Percentiles rank a stretch among this genome's conserved stretches.
phyloP scores from a whole-genome alignment of 2,113 vertebrate species.

The Chlamydotis undulata region DNA sequence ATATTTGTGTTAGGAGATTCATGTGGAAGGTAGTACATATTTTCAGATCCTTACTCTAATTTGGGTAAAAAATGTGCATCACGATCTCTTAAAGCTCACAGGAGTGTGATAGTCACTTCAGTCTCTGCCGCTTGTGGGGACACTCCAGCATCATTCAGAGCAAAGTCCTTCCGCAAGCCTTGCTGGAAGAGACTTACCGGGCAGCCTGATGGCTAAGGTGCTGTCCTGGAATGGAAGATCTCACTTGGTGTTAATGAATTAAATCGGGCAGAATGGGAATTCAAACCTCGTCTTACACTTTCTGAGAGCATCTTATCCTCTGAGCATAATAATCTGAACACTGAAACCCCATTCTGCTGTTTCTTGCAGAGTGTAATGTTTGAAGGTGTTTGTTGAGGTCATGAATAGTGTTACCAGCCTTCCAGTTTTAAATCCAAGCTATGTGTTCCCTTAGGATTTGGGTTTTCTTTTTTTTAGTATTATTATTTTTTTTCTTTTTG shows the following conservation, averaged over 20 bases:
- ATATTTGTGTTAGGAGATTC: not conserved
- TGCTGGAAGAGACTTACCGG: not conserved
- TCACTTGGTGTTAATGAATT: not conserved
- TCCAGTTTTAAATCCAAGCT: not conserved
- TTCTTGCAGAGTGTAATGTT: not conserved
- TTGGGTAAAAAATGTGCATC: not conserved
- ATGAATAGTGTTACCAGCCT: not conserved
- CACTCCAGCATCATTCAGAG: not conserved
- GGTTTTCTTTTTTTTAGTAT: no score
- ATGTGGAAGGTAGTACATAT: not conserved
- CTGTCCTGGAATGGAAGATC: not conserved
- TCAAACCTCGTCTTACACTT: not conserved
- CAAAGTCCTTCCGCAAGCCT: not conserved
- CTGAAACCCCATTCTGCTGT: not conserved
- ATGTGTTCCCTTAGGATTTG: not conserved
- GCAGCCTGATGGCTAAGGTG: not conserved
- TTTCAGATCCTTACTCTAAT: not conserved
- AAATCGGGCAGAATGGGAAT: not conserved
- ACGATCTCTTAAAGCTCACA: not conserved
- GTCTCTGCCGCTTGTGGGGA: not conserved
- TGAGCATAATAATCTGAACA: not conserved
- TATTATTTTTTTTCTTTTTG: not conserved
- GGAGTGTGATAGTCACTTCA: not conserved
- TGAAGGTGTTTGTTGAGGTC: not conserved
- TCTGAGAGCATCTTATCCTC: not conserved